Evolutionary conservation across 2,797 vertebrate genomes (phyloP).

Genomic region (Columba guinea): DNA sequence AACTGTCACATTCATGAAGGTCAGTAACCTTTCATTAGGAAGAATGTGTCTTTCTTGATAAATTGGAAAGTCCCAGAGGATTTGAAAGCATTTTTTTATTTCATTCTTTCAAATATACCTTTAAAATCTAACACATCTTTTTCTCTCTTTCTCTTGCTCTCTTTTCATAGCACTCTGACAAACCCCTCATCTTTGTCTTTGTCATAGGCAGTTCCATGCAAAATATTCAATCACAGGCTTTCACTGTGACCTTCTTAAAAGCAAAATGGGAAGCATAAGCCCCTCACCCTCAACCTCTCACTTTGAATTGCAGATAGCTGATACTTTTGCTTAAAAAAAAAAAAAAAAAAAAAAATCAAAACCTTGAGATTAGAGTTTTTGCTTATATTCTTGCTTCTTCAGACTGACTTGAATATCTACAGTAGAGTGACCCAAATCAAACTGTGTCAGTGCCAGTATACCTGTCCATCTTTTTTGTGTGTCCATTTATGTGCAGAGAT

Average conservation of each 20-base stretch:
- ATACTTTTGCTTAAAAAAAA: constrained; percentile 18
- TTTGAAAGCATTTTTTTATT: constrained; percentile 78
- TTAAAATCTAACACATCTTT: constrained; percentile 73
- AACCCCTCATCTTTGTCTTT: constrained; percentile 56
- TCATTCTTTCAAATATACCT: constrained; percentile 71
- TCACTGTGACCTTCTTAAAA: constrained; percentile 65
- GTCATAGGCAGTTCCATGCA: constrained; percentile 37
- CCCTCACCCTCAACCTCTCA: neutral
- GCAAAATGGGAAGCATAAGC: constrained; percentile 36
- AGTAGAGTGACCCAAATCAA: neutral
- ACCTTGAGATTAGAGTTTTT: constrained; percentile 16
- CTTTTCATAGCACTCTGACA: constrained; percentile 47
- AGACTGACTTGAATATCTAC: neutral
- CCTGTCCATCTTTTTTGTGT: neutral
- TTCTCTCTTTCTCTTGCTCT: neutral
- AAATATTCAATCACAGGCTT: constrained; percentile 63
- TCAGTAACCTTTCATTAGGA: constrained; percentile 88
- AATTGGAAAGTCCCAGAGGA: constrained; percentile 84
- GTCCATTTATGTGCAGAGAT: neutral
- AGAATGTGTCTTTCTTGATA: constrained; percentile 85
- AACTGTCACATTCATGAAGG: constrained; percentile 87
- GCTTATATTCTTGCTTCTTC: neutral
- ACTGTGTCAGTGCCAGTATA: neutral
- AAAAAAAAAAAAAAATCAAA: neutral
- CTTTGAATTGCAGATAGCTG: constrained; percentile 42